Conservation (phyloP, 1,140 invertebrate species). For the Saccostrea glomerata region DNA sequence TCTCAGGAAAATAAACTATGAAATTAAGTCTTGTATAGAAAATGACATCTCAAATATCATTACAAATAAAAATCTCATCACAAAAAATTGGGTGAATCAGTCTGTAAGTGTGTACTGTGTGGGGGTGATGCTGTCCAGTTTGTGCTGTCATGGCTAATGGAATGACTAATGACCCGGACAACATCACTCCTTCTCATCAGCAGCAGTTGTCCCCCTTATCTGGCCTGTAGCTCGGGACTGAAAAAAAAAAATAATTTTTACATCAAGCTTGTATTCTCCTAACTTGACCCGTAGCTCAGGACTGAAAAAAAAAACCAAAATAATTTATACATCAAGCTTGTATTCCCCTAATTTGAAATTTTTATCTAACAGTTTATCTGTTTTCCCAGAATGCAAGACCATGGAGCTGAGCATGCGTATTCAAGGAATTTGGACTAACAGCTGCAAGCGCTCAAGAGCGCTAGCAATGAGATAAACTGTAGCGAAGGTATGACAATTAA, state of each 20-base stretch:
- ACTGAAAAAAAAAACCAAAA: too few relatives aligned
- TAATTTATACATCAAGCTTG: too few relatives aligned
- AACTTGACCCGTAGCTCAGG: too few relatives aligned
- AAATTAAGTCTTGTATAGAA: not conserved
- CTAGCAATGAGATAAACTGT: too few relatives aligned
- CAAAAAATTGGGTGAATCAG: not conserved
- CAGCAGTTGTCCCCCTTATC: slow-evolving; percentile 59
- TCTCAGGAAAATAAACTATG: not conserved
- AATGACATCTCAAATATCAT: not conserved
- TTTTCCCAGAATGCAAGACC: too few relatives aligned
- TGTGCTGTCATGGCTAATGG: slow-evolving; percentile 17
- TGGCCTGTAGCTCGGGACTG: slow-evolving; percentile 55
- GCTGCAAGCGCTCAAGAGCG: too few relatives aligned
- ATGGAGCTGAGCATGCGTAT: too few relatives aligned
- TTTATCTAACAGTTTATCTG: too few relatives aligned
- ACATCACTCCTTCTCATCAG: slow-evolving; percentile 47
- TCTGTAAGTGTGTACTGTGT: not conserved
- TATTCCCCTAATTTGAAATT: too few relatives aligned
- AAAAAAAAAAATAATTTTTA: not conserved
- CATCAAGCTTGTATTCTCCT: too few relatives aligned
- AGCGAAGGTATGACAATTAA: too few relatives aligned
- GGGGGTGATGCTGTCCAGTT: not conserved
- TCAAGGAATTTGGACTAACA: too few relatives aligned
- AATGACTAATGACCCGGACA: slow-evolving; percentile 1
- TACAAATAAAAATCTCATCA: not conserved